Conservation (phyloP, 2,888 invertebrate species). For the Flexamia atlantica region DNA sequence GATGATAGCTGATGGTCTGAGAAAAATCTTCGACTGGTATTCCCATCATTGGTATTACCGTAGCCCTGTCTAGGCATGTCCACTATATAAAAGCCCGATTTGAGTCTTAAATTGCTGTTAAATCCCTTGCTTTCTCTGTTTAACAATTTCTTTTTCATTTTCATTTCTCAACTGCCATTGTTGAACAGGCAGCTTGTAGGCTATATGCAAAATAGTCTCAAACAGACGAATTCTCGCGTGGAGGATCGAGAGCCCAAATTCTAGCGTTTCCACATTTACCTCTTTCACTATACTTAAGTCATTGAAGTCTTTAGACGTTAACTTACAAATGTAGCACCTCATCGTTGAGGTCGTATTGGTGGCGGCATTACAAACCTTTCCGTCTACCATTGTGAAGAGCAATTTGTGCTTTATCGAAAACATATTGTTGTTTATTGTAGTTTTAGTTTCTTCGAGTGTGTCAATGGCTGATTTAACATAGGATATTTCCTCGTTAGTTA, state of each 20-base stretch:
- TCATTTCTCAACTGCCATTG: conserved; percentile 56
- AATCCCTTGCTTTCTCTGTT: conserved; percentile 34
- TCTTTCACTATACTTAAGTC: not conserved
- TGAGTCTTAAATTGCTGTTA: conserved; percentile 41
- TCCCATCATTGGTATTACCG: conserved; percentile 63
- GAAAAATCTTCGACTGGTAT: conserved; percentile 56
- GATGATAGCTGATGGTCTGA: conserved; percentile 1
- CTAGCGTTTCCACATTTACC: conserved; percentile 1
- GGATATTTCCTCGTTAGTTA: conserved; percentile 68
- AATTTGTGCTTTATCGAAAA: not conserved
- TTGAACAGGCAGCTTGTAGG: conserved; percentile 57
- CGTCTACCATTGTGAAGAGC: conserved; percentile 62
- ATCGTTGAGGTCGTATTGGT: conserved; percentile 47
- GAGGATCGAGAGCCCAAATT: conserved; percentile 61
- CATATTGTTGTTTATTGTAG: conserved; percentile 35
- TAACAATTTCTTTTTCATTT: conserved; percentile 1
- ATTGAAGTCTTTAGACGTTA: conserved; percentile 51
- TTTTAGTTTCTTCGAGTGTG: too few relatives aligned
- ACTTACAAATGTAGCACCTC: conserved; percentile 41
- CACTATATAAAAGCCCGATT: conserved; percentile 59
- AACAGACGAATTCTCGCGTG: conserved; percentile 61
- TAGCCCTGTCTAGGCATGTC: conserved; percentile 59
- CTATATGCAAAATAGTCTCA: conserved; percentile 62
- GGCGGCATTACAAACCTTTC: conserved; percentile 64
- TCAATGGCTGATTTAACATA: conserved; percentile 52